Evolutionary conservation across 2,797 vertebrate genomes (phyloP).

Genomic region (Gambusia yucatana): DNA sequence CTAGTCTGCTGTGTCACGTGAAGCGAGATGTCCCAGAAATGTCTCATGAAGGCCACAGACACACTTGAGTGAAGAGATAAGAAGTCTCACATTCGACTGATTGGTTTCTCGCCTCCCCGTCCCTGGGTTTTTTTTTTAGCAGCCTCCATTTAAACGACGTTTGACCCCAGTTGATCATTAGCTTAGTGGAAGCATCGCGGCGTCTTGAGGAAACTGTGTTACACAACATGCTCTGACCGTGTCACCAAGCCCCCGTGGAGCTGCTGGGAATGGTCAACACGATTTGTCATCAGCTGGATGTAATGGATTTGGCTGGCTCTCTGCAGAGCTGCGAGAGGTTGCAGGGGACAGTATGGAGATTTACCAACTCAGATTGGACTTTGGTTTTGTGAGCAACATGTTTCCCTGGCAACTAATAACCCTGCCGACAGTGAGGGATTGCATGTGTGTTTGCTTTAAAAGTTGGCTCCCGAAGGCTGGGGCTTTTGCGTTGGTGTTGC

Average conservation of each 20-base stretch:
- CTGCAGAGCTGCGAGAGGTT: conserved; percentile 24
- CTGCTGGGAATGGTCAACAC: conserved; percentile 21
- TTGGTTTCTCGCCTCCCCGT: conserved; percentile 44
- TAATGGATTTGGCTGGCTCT: conserved; percentile 33
- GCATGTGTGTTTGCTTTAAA: conserved; percentile 60
- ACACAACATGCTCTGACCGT: conserved; percentile 17
- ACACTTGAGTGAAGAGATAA: conserved; percentile 27
- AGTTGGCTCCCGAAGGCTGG: conserved; percentile 42
- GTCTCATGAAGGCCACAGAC: conserved; percentile 25
- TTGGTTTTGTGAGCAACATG: conserved; percentile 60
- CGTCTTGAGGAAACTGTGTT: conserved; percentile 26
- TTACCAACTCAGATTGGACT: conserved; percentile 59
- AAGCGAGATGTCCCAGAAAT: conserved; percentile 44
- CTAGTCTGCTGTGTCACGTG: conserved; percentile 19
- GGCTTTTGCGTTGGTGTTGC: conserved; percentile 37
- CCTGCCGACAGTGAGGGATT: conserved; percentile 48
- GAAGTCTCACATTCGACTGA: conserved; percentile 28
- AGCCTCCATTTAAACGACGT: conserved; percentile 24
- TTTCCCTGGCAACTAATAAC: conserved; percentile 66
- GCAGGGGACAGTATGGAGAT: conserved; percentile 28
- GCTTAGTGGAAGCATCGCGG: conserved; percentile 11
- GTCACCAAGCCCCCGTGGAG: conserved; percentile 29
- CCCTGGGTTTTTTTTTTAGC: conserved; percentile 38
- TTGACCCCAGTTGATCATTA: conserved; percentile 44
- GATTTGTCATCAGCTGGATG: conserved; percentile 32